phyloP scores from a whole-genome alignment of 2,888 invertebrate species.

The Scotopteryx bipunctaria region DNA sequence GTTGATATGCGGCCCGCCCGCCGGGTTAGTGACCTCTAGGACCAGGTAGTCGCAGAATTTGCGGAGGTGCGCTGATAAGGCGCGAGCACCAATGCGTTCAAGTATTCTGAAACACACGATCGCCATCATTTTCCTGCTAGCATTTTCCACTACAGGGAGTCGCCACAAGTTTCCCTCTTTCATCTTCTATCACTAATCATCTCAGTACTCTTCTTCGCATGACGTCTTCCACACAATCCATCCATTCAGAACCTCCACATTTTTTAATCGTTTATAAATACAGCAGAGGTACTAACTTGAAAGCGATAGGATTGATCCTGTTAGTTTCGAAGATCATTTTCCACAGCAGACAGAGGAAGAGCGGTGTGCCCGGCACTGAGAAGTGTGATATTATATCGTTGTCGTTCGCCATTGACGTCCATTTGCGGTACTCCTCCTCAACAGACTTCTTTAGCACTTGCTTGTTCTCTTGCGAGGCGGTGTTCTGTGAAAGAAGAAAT shows the following conservation, averaged over 20 bases:
- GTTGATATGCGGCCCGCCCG: constrained; percentile 94
- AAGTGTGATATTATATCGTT: constrained; percentile 98
- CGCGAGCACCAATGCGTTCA: constrained; percentile 96
- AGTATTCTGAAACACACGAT: constrained; percentile 89
- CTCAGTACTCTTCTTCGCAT: no score
- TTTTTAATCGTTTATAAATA: no score
- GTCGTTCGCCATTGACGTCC: constrained; percentile 98
- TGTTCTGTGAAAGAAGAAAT: constrained; percentile 79
- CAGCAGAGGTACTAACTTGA: constrained; percentile 89
- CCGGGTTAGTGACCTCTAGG: constrained; percentile 95
- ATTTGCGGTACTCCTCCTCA: constrained; percentile 97
- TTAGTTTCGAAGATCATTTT: constrained; percentile 98
- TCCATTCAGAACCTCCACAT: no score
- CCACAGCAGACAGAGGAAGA: constrained; percentile 96
- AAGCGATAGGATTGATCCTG: constrained; percentile 96
- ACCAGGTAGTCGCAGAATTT: constrained; percentile 98
- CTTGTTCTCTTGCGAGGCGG: constrained; percentile 94
- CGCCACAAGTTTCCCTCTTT: no score
- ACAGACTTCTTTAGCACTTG: constrained; percentile 95
- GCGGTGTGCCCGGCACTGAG: constrained; percentile 94
- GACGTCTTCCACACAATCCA: no score
- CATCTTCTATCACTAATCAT: no score
- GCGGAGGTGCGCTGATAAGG: constrained; percentile 94
- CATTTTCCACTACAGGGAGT: no score
- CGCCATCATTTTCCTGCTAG: no score